These are phyloP conservation scores for Alouatta palliata DNA, from an alignment of 2,113 vertebrate genomes.

Conservation along the genomic window DNA sequence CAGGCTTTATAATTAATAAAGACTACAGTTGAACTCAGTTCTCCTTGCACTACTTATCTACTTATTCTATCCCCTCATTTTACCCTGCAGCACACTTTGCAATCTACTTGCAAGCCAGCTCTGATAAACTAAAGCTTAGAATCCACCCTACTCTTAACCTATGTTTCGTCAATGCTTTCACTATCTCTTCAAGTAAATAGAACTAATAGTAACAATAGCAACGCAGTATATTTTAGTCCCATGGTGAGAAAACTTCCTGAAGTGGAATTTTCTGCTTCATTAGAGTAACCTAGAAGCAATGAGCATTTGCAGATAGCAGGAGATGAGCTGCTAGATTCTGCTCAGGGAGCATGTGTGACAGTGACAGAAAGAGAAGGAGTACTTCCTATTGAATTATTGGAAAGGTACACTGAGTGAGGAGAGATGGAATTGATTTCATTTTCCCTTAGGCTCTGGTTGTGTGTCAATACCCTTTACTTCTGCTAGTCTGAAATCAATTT, in stretches of 20 bases:
- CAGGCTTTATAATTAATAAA: background rate
- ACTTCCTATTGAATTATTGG: slow-evolving; percentile 68
- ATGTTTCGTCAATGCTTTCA: slow-evolving; percentile 39
- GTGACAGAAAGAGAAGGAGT: slow-evolving; percentile 57
- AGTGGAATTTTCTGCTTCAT: slow-evolving; percentile 77
- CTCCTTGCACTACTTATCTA: background rate
- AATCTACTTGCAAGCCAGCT: background rate
- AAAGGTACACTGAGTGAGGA: slow-evolving; percentile 47
- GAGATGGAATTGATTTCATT: slow-evolving; percentile 50
- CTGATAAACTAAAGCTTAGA: slow-evolving; percentile 15
- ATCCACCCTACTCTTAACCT: background rate
- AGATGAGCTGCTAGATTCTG: slow-evolving; percentile 33
- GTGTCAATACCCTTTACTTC: background rate
- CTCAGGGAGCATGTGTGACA: slow-evolving; percentile 20
- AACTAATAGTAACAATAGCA: slow-evolving; percentile 70
- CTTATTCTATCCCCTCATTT: background rate
- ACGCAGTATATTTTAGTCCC: background rate
- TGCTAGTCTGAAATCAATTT: background rate
- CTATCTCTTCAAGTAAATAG: slow-evolving; percentile 62
- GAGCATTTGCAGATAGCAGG: slow-evolving; percentile 59
- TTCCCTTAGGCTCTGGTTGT: background rate
- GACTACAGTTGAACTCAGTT: background rate
- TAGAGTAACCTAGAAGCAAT: slow-evolving; percentile 75
- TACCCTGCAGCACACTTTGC: background rate
- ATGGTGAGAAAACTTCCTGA: slow-evolving; percentile 61